These are phyloP conservation scores for Cosmia trapezina DNA, from an alignment of 2,888 invertebrate species.

Conservation along the genomic window DNA sequence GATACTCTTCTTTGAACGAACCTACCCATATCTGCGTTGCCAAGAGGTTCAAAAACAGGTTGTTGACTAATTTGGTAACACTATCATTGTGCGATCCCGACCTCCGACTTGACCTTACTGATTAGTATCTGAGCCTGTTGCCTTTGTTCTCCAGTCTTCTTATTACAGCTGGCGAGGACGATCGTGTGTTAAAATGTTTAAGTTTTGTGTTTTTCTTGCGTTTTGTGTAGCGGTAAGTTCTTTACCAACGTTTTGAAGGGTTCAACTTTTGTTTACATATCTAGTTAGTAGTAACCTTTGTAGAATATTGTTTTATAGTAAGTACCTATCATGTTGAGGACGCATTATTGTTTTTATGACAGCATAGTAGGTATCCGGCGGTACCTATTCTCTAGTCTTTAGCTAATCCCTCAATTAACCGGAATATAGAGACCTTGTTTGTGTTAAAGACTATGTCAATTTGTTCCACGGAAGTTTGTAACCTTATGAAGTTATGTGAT, in stretches of 20 bases:
- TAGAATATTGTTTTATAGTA: background rate
- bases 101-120: constrained; percentile 45
- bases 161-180: constrained; percentile 2
- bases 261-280: background rate
- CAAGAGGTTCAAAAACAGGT: constrained; percentile 21
- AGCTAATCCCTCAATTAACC: background rate
- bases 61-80: constrained; percentile 17
- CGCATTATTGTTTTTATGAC: background rate
- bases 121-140: constrained; percentile 17
- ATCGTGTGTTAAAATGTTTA: constrained; percentile 44
- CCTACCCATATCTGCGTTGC: background rate
- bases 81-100: constrained; percentile 20
- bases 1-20: no score
- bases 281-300: background rate
- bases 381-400: background rate
- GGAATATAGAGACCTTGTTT: background rate
- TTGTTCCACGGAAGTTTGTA: no score
- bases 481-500: no score
- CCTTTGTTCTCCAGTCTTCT: constrained; percentile 32
- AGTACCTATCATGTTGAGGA: background rate
- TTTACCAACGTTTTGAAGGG: background rate
- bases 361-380: background rate
- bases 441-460: background rate
- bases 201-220: constrained; percentile 38
- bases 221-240: constrained; percentile 42